Evolutionary conservation across 2,888 invertebrate genomes (phyloP).

Genomic region (Resseliella maxima): DNA sequence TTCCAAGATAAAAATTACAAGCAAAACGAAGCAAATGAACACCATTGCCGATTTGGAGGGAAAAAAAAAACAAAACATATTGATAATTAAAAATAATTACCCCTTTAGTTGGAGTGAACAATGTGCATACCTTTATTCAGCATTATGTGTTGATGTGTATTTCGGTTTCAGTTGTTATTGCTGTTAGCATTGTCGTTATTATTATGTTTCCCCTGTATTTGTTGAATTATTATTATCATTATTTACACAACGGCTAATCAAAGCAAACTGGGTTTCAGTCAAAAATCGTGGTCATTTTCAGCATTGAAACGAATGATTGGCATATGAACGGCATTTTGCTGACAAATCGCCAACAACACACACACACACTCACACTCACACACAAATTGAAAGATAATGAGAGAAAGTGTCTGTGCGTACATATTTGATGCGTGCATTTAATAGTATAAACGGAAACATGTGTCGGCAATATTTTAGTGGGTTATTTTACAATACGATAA

Average conservation of each 20-base stretch:
- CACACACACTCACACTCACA: background rate
- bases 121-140: background rate
- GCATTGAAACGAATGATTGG: background rate
- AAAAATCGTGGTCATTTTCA: background rate
- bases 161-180: background rate
- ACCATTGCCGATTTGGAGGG: background rate
- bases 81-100: slow-evolving; percentile 46
- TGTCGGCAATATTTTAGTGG: slow-evolving; percentile 48
- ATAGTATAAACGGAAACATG: slow-evolving; percentile 41
- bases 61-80: slow-evolving; percentile 13
- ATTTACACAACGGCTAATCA: background rate
- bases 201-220: background rate
- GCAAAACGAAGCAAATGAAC: background rate
- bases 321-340: background rate
- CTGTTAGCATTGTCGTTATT: background rate
- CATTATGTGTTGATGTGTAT: too few species aligned
- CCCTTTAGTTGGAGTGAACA: background rate
- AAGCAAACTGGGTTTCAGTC: background rate
- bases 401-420: background rate
- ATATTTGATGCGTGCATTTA: slow-evolving; percentile 10
- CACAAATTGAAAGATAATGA: background rate
- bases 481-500: slow-evolving; percentile 39
- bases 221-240: background rate
- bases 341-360: slow-evolving; percentile 49
- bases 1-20: background rate